Percentiles rank a stretch among this genome's conserved stretches.
Conservation (phyloP, 2,113 vertebrate genomes). For the Kryptolebias marmoratus region DNA sequence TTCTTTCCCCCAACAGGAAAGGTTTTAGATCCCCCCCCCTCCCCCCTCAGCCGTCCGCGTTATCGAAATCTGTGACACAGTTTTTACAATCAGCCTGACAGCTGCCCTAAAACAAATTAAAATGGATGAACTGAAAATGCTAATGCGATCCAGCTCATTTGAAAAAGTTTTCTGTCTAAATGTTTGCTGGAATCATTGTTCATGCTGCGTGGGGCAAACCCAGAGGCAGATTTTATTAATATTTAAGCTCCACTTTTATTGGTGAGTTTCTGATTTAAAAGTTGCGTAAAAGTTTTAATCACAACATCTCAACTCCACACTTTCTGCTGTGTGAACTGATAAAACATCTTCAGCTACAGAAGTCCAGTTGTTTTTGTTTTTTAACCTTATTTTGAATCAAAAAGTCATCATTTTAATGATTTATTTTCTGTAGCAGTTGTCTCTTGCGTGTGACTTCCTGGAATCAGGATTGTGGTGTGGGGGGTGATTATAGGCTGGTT, state of each 20-base stretch:
- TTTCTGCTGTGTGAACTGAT: no score
- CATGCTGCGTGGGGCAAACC: conserved; percentile 36
- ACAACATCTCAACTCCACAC: no score
- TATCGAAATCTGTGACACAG: conserved; percentile 55
- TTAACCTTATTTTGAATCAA: no score
- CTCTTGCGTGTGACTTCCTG: background rate
- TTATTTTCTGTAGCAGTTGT: background rate
- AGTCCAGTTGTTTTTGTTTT: no score
- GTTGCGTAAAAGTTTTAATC: conserved; percentile 19
- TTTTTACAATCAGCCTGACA: conserved; percentile 58
- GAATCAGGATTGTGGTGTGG: background rate
- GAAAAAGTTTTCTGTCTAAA: conserved; percentile 50
- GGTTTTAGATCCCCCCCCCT: conserved; percentile 23
- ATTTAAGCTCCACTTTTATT: conserved; percentile 42
- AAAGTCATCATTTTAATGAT: background rate
- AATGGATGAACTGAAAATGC: conserved; percentile 64
- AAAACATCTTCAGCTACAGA: no score
- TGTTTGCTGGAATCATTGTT: conserved; percentile 54
- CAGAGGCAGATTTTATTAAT: conserved; percentile 55
- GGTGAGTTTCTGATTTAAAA: conserved; percentile 19
- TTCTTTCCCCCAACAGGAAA: conserved; percentile 30
- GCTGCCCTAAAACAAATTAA: conserved; percentile 66
- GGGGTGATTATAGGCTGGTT: background rate
- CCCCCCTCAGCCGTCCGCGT: background rate
- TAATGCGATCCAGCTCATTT: conserved; percentile 45